Percentiles rank a stretch among this genome's conserved stretches.
Conservation (phyloP, 2,113 vertebrate species). For the Tragelaphus scriptus region DNA sequence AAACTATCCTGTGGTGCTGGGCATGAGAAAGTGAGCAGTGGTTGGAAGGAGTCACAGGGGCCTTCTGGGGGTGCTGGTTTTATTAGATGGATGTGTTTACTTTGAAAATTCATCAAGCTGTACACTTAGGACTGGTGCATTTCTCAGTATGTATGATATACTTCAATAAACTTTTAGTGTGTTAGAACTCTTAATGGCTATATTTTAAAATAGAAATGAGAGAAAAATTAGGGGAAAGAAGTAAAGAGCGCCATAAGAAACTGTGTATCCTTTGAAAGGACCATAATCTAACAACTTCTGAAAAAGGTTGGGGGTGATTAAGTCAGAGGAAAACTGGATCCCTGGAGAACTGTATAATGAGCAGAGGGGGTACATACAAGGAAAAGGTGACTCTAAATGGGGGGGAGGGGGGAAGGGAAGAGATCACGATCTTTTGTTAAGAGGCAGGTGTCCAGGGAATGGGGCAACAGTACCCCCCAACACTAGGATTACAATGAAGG, state of each 20-base stretch:
- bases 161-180: neutral
- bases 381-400: conserved; percentile 59
- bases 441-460: conserved; percentile 56
- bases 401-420: neutral
- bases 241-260: neutral
- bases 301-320: conserved; percentile 45
- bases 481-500: conserved; percentile 24
- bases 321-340: conserved; percentile 31
- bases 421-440: conserved; percentile 39
- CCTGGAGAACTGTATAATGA: conserved; percentile 54
- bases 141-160: neutral
- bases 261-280: conserved; percentile 28
- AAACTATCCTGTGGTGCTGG: neutral
- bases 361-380: neutral
- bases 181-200: neutral
- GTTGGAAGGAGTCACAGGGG: neutral
- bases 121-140: neutral
- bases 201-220: conserved; percentile 7
- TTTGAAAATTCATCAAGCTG: neutral
- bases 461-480: neutral
- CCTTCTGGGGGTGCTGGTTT: neutral
- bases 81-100: neutral
- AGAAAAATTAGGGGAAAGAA: conserved; percentile 4
- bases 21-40: neutral
- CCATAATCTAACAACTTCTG: conserved; percentile 26